phyloP scores from a whole-genome alignment of 2,888 invertebrate genomes.

The Dioctria rufipes region DNA sequence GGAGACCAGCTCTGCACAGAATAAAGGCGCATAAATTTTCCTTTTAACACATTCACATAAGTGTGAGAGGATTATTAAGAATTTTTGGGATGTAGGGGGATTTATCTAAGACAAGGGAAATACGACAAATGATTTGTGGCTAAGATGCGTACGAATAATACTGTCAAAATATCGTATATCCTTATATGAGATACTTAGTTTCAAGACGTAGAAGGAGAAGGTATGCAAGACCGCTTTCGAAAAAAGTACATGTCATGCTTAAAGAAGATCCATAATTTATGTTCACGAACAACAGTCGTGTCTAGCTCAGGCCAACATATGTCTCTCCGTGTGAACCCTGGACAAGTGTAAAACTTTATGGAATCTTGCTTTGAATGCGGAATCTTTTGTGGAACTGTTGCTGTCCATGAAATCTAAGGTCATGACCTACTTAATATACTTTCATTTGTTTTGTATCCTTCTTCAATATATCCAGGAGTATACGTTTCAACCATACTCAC shows the following conservation, averaged over 20 bases:
- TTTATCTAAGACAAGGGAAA: conserved; percentile 39
- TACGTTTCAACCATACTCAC: too few relatives aligned
- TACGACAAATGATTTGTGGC: conserved; percentile 52
- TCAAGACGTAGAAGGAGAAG: neutral
- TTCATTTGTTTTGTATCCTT: too few relatives aligned
- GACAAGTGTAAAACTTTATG: conserved; percentile 29
- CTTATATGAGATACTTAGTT: conserved; percentile 27
- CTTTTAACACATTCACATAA: conserved; percentile 49
- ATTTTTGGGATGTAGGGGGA: conserved; percentile 36
- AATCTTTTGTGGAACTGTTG: conserved; percentile 8
- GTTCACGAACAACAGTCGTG: conserved; percentile 33
- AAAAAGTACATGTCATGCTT: conserved; percentile 25
- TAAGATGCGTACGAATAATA: conserved; percentile 47
- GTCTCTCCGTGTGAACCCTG: conserved; percentile 19
- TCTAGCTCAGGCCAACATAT: conserved; percentile 27
- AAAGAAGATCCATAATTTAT: conserved; percentile 50
- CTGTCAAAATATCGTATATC: conserved; percentile 42
- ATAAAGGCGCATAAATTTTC: conserved; percentile 53
- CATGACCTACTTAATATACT: too few relatives aligned
- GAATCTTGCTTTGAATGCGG: conserved; percentile 34
- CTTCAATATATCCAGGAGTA: too few relatives aligned
- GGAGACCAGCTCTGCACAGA: conserved; percentile 28
- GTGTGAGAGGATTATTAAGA: conserved; percentile 53
- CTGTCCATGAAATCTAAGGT: neutral
- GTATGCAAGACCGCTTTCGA: neutral